phyloP scores from a whole-genome alignment of 2,888 invertebrate genomes.

The Protophormia terraenovae region DNA sequence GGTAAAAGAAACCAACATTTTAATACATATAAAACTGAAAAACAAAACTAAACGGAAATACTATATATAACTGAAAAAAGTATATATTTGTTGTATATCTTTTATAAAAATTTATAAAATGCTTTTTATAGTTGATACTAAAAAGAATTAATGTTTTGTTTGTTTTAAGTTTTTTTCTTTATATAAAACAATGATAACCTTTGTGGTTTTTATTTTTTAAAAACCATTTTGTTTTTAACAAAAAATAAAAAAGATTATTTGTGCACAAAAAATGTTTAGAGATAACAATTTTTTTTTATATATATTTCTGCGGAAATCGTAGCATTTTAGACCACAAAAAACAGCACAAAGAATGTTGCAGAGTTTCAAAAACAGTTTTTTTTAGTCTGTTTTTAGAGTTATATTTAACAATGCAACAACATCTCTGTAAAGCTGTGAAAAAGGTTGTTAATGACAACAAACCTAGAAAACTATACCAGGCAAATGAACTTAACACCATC shows the following conservation, averaged over 20 bases:
- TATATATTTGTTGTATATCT: too few species aligned
- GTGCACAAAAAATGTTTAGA: constrained; percentile 8
- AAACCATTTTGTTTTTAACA: constrained; percentile 24
- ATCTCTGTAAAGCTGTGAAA: constrained; percentile 61
- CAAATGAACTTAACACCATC: constrained; percentile 33
- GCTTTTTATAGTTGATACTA: not conserved
- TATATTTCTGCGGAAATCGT: constrained; percentile 37
- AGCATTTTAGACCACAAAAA: constrained; percentile 67
- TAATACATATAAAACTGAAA: not conserved
- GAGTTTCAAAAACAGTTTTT: constrained; percentile 66
- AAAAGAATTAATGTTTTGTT: not conserved
- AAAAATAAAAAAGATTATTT: constrained; percentile 29
- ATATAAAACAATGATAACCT: constrained; percentile 56
- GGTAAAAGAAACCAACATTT: not conserved
- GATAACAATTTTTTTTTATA: constrained; percentile 27
- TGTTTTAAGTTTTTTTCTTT: not conserved
- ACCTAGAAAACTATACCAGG: constrained; percentile 14
- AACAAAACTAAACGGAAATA: constrained; percentile 34
- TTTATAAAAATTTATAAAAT: constrained; percentile 10
- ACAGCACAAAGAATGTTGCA: constrained; percentile 58
- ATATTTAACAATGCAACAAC: constrained; percentile 11
- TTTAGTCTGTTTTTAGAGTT: not conserved
- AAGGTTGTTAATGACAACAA: constrained; percentile 64
- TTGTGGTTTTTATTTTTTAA: constrained; percentile 44
- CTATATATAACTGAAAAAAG: not conserved